Evolutionary conservation across 1,140 invertebrate genomes (phyloP).

Genomic region (Drosophila baimaii): DNA sequence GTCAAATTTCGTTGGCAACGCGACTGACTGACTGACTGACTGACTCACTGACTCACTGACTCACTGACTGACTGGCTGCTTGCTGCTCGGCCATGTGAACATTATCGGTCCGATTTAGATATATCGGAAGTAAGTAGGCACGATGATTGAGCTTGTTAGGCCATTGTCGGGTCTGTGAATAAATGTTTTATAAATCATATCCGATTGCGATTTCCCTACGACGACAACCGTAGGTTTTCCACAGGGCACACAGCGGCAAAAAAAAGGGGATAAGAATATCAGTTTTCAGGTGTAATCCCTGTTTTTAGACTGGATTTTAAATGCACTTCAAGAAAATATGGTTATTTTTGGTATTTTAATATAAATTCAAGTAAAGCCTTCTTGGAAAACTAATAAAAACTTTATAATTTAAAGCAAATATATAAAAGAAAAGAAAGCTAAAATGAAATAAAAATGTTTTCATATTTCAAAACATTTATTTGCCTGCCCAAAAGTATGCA

Average conservation of each 20-base stretch:
- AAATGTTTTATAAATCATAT: constrained; percentile 52
- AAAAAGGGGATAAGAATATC: background rate
- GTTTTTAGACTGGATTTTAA: background rate
- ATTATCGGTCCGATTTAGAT: constrained; percentile 46
- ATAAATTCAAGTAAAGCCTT: too few relatives aligned
- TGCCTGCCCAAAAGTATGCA: background rate
- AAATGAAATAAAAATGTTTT: too few relatives aligned
- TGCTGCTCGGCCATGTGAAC: constrained; percentile 32
- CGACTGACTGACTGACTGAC: constrained; percentile 10
- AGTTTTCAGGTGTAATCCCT: background rate
- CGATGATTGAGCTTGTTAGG: constrained; percentile 54
- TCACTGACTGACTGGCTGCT: background rate
- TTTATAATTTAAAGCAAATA: too few relatives aligned
- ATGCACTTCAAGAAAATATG: background rate
- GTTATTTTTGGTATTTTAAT: too few relatives aligned
- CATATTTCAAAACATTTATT: too few relatives aligned
- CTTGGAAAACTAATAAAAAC: too few relatives aligned
- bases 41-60: background rate
- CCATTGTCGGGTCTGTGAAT: constrained; percentile 33
- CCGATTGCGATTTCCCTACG: constrained; percentile 39
- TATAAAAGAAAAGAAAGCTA: too few relatives aligned
- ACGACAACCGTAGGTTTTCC: constrained; percentile 1
- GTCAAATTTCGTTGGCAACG: constrained; percentile 55
- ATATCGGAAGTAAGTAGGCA: constrained; percentile 45
- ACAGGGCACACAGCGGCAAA: background rate